Conservation (phyloP, 2,888 invertebrate genomes). For the Mesochorus sp. region DNA sequence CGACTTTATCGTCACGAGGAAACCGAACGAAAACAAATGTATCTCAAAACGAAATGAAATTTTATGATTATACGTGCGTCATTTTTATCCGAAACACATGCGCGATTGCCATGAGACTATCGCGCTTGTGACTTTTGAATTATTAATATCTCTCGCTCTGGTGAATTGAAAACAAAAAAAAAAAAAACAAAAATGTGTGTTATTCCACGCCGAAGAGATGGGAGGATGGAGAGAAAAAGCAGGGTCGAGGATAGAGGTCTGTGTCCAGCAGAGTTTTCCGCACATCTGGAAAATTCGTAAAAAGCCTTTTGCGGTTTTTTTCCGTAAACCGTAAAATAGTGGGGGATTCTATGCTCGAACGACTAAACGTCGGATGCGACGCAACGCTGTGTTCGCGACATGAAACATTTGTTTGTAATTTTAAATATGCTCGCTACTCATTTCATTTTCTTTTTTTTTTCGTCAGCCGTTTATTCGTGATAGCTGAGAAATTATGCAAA, state of each 20-base stretch:
- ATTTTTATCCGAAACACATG: no score
- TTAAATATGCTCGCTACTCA: background rate
- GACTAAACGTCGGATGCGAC: constrained; percentile 17
- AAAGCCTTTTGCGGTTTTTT: constrained; percentile 14
- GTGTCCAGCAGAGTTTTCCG: constrained; percentile 27
- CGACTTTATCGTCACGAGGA: no score
- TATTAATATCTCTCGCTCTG: constrained; percentile 25
- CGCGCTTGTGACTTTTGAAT: constrained; percentile 41
- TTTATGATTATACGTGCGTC: no score
- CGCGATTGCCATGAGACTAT: constrained; percentile 13
- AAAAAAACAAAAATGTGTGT: constrained; percentile 29
- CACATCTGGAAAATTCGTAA: constrained; percentile 24
- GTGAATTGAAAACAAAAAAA: background rate
- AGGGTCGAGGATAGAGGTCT: constrained; percentile 3
- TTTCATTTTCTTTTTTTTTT: no score
- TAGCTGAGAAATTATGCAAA: no score
- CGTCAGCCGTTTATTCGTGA: no score
- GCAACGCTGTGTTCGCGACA: background rate
- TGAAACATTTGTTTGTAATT: constrained; percentile 18
- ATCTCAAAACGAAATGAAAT: no score
- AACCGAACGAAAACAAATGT: no score
- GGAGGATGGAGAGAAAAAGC: background rate
- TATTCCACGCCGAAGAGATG: constrained; percentile 6
- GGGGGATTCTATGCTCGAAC: constrained; percentile 22
- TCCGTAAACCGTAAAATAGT: constrained; percentile 35